These are phyloP conservation scores for Epizoanthus ramosus DNA, from an alignment of 92 coral and sea anemone genomes.

Conservation along the genomic window DNA sequence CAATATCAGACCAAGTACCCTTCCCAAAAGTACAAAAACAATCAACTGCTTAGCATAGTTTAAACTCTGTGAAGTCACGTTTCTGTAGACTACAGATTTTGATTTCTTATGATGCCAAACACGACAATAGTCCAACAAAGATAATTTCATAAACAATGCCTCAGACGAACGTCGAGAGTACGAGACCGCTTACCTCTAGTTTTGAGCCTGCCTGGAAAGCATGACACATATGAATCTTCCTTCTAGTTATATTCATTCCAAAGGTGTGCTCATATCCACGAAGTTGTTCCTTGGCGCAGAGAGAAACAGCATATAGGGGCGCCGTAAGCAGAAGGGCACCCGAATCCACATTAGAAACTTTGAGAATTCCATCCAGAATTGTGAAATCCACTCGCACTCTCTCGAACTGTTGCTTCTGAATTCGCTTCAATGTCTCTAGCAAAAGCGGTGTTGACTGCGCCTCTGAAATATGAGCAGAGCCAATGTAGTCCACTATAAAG, in stretches of 20 bases:
- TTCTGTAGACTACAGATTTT: neutral
- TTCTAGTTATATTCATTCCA: constrained; percentile 93
- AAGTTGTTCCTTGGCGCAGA: constrained; percentile 95
- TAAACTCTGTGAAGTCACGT: neutral
- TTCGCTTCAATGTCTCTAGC: constrained; percentile 90
- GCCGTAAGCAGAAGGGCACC: constrained; percentile 89
- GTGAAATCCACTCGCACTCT: constrained; percentile 89
- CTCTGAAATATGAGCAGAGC: constrained; percentile 90
- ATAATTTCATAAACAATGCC: constrained; percentile 41
- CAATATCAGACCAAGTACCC: neutral
- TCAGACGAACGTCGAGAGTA: constrained; percentile 13
- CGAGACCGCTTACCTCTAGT: constrained; percentile 88
- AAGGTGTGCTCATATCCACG: constrained; percentile 90
- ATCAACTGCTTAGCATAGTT: neutral
- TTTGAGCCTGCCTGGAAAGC: constrained; percentile 96
- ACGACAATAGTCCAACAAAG: constrained; percentile 25
- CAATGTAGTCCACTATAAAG: constrained; percentile 95
- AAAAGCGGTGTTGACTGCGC: constrained; percentile 91
- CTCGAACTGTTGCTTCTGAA: constrained; percentile 84
- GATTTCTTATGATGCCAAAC: constrained; percentile 1
- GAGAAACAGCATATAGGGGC: constrained; percentile 94
- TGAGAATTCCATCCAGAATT: constrained; percentile 88
- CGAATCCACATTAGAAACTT: constrained; percentile 79
- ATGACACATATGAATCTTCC: constrained; percentile 90
- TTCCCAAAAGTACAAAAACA: neutral